Evolutionary conservation across 2,888 invertebrate genomes (phyloP), one percentile per base, ranked within the genome.

Genomic region (Plutella xylostella): DNA sequence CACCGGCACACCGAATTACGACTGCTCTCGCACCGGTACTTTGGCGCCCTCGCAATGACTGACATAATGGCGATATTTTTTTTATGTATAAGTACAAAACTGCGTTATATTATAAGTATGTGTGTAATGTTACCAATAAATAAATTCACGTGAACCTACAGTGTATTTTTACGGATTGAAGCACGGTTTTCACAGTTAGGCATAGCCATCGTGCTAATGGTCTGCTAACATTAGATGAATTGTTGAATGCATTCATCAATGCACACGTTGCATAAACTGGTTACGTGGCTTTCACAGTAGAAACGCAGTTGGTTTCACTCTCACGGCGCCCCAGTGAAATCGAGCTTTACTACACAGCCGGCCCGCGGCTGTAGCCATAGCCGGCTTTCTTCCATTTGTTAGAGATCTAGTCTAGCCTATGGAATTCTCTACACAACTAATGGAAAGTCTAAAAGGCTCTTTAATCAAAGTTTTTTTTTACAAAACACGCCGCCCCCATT

Each of bases 231-330:
- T n/a, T n/a, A n/a, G n/a, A n/a, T n/a, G n/a, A n/a, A n/a, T n/a
- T n/a, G 38, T 44, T 22, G 6, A 25, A 49, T 46, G 45, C 46
- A 47, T 30, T n/a, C n/a, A n/a, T n/a, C n/a, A 39, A 44, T 22
- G 41, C 30, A 30, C 46, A 28, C 21, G 42, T 31, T 45, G 55
- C 50, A 55, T 50, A 58, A 58, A 72, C 72, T 65, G 62, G 76
- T 75, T 61, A 58, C 52, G 67, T 70, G 55, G 70, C 79, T 80
- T 79, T 79, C 78, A 56, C 73, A 55, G 58, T 72, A 70, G 75
- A 79, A 78, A 77, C 65, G 64, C 56, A 62, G 59, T 57, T 58
- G 68, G 73, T 79, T 78, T 78, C 79, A 68, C 80, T 69, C 53
- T 60, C 55, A 55, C 55, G 57, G 31, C 30, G 20, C 18, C 18